A percentile compares a stretch with the other conserved stretches of the same genome.
Conservation (phyloP, 2,797 vertebrate species). For the Tauraco hartlaubi region DNA sequence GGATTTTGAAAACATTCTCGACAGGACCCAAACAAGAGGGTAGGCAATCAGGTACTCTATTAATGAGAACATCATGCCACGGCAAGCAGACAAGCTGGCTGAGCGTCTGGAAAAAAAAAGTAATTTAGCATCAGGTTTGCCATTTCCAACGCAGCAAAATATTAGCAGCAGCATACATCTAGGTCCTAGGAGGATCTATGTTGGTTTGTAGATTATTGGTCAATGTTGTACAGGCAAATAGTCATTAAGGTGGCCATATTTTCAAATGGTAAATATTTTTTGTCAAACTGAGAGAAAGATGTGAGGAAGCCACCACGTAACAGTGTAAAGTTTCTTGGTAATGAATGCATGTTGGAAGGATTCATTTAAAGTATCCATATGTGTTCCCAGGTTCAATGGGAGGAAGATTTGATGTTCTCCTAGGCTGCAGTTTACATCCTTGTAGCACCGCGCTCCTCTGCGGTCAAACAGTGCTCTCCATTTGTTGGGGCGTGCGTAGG, state of each 20-base stretch:
- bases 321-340: neutral
- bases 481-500: neutral
- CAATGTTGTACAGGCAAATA: neutral
- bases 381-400: neutral
- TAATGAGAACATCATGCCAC: neutral
- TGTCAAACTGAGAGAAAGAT: neutral
- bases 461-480: neutral
- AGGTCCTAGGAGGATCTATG: neutral
- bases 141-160: neutral
- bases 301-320: neutral
- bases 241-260: neutral
- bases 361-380: neutral
- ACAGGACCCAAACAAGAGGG: neutral
- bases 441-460: rapidly evolving
- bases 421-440: neutral
- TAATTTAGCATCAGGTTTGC: neutral
- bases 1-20: neutral
- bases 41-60: neutral
- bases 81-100: constrained; percentile 2
- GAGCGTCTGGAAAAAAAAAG: neutral
- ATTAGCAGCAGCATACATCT: neutral
- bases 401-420: neutral
- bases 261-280: neutral
- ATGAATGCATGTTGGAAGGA: neutral
- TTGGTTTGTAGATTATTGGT: neutral